Conservation (phyloP, 2,113 vertebrate species). For the Erpornis zantholeuca region DNA sequence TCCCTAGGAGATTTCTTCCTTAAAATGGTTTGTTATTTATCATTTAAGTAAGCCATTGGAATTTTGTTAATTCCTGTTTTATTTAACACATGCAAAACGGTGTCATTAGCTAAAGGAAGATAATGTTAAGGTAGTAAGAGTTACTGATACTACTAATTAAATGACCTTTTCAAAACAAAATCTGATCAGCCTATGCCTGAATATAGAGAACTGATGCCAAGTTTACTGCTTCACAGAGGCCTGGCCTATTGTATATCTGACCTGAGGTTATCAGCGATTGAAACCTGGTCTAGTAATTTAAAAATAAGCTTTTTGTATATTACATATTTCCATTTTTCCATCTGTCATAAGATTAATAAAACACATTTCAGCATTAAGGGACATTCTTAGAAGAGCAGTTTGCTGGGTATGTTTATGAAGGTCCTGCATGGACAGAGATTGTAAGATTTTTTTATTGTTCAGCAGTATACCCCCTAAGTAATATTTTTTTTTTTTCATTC, state of each 20-base stretch:
- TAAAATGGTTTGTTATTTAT: constrained; percentile 75
- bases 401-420: neutral
- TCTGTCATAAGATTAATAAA: neutral
- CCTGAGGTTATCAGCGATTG: constrained; percentile 2
- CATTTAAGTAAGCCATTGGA: constrained; percentile 74
- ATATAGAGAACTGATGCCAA: constrained; percentile 11
- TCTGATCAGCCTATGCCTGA: neutral
- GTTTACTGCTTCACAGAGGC: neutral
- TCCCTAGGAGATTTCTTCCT: constrained; percentile 77
- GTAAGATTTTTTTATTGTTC: neutral
- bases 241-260: constrained; percentile 38
- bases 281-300: constrained; percentile 33
- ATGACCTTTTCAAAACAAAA: constrained; percentile 46
- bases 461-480: neutral
- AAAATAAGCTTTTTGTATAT: constrained; percentile 36
- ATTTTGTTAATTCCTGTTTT: constrained; percentile 81
- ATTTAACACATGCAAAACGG: constrained; percentile 65
- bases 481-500: neutral
- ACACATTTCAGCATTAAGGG: neutral
- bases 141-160: constrained; percentile 54
- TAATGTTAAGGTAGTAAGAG: constrained; percentile 46
- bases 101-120: constrained; percentile 61
- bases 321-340: neutral
- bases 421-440: neutral
- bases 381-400: neutral